Evolutionary conservation across 2,113 vertebrate species (phyloP).

Genomic region (Peucedramus taeniatus): DNA sequence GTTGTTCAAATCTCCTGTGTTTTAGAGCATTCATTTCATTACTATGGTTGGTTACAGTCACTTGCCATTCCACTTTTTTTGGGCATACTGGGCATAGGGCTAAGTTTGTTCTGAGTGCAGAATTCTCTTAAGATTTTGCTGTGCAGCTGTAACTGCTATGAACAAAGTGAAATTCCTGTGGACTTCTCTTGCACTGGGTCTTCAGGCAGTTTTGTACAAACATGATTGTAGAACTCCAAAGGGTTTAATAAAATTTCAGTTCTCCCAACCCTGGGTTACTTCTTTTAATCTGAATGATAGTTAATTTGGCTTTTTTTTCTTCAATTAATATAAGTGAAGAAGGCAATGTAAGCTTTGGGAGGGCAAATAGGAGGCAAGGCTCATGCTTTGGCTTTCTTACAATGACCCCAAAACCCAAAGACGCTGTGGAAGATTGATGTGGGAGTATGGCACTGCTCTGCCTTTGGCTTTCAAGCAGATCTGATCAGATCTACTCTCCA

Average conservation of each 20-base stretch:
- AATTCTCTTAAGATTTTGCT: background rate
- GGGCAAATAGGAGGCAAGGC: background rate
- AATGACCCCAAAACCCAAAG: background rate
- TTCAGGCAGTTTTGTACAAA: background rate
- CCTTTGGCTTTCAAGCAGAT: background rate
- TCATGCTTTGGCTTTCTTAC: background rate
- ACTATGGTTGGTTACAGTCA: background rate
- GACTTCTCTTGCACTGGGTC: background rate
- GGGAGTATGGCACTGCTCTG: rapidly evolving
- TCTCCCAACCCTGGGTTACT: background rate
- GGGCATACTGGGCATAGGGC: background rate
- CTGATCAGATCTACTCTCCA: background rate
- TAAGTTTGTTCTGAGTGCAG: background rate
- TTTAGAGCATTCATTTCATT: background rate
- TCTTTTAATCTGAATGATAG: background rate
- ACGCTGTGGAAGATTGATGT: background rate
- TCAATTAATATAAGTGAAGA: background rate
- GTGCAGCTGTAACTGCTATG: background rate
- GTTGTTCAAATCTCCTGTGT: background rate
- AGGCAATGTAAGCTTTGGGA: background rate
- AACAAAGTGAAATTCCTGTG: background rate
- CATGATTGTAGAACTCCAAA: background rate
- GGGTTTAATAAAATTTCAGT: background rate
- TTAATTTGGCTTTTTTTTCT: background rate
- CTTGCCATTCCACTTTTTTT: background rate